Evolutionary conservation across 2,797 vertebrate genomes (phyloP).

Genomic region (Podarcis siculus): DNA sequence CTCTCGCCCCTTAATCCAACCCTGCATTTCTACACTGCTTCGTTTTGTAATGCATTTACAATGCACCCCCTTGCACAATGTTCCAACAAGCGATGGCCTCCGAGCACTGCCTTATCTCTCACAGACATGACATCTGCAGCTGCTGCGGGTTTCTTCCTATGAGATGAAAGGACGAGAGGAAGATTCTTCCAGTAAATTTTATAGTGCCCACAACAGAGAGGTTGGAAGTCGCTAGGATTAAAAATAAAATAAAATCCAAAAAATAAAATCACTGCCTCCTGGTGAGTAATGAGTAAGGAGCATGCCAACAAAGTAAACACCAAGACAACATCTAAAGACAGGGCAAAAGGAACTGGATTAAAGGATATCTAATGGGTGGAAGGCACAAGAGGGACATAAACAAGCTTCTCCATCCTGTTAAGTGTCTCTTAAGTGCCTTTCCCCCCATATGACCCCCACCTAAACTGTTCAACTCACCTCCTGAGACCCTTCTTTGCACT

Average conservation of each 20-base stretch:
- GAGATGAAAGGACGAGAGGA: slow-evolving; percentile 58
- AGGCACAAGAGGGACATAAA: slow-evolving; percentile 14
- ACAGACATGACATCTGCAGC: slow-evolving; percentile 54
- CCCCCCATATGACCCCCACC: no score
- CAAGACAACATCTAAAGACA: slow-evolving; percentile 36
- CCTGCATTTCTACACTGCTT: not conserved
- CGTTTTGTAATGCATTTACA: not conserved
- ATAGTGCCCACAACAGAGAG: slow-evolving; percentile 47
- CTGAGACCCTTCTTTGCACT: no score
- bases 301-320: slow-evolving; percentile 25
- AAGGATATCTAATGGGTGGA: slow-evolving; percentile 21
- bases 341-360: slow-evolving; percentile 27
- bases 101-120: slow-evolving; percentile 32
- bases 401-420: slow-evolving; percentile 5
- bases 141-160: slow-evolving; percentile 51
- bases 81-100: slow-evolving; percentile 41
- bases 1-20: not conserved
- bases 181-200: slow-evolving; percentile 22
- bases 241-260: not conserved
- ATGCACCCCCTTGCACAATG: not conserved
- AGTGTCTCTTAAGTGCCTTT: not conserved
- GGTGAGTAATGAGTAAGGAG: not conserved
- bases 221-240: not conserved
- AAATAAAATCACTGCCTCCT: slow-evolving; percentile 14
- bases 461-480: no score